Conservation (phyloP, 1,140 invertebrate genomes). For the Drosophila funebris region DNA sequence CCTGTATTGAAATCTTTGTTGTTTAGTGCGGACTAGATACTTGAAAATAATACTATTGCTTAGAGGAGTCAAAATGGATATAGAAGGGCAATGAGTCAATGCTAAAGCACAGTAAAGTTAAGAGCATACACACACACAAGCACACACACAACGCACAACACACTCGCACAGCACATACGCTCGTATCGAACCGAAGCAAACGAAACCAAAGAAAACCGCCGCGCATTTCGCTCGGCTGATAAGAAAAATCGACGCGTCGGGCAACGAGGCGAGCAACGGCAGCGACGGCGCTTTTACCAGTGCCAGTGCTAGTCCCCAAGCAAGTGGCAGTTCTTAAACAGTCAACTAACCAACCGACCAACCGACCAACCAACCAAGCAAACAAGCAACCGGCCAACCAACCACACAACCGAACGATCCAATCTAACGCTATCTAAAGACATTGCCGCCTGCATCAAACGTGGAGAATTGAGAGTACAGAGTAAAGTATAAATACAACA, state of each 20-base stretch:
- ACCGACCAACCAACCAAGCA: conserved; percentile 5
- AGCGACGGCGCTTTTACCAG: conserved; percentile 2
- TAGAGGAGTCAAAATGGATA: conserved; percentile 19
- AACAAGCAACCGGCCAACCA: conserved; percentile 2
- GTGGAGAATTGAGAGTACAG: neutral
- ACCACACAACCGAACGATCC: conserved; percentile 20
- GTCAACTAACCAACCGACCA: conserved; percentile 38
- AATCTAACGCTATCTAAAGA: conserved; percentile 33
- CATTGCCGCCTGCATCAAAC: conserved; percentile 23
- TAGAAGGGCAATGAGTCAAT: conserved; percentile 5
- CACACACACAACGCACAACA: neutral
- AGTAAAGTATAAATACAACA: conserved; percentile 7
- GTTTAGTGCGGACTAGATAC: neutral
- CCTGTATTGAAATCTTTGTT: conserved; percentile 1
- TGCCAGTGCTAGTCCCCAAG: conserved; percentile 15
- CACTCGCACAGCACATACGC: too few species aligned
- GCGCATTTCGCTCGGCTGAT: conserved; percentile 41
- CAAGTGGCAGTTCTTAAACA: conserved; percentile 59
- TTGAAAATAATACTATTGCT: conserved; percentile 2
- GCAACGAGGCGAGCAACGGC: neutral
- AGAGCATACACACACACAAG: conserved; percentile 12
- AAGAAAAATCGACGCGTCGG: conserved; percentile 32
- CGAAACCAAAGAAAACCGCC: conserved; percentile 37
- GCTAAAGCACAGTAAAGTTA: neutral
- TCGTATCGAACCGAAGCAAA: conserved; percentile 6